Evolutionary conservation across 2,888 invertebrate genomes (phyloP), one percentile per base, ranked within the genome.

Genomic region (Drosophila peninsularis): DNA sequence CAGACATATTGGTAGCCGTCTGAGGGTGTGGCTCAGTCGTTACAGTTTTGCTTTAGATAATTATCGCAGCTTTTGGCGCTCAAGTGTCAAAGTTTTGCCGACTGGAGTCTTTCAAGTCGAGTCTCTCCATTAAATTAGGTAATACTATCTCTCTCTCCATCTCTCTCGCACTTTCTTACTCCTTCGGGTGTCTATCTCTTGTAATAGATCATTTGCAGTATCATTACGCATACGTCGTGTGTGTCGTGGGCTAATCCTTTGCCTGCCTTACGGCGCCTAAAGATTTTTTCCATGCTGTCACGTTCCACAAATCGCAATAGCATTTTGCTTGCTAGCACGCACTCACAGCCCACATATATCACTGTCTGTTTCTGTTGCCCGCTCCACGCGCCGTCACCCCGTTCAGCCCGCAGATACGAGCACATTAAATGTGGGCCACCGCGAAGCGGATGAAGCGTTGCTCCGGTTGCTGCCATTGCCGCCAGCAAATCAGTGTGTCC

Each of bases 151-250:
- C 44, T 19, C 10, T 17, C 30, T 17, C 10, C 2, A 7, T 44
- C 14, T 5, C 3, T 19, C 21, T 36, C 13, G 9, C 19, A 66
- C 63, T 44, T 30, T 45, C 42, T n/a, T n/a, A n/a, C n/a, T n/a
- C n/a, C 37, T 21, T 30, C 42, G n/a, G 27, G 32, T 32, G 55
- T 19, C 19, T 17, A 32, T 57, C 21, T 14, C 41, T 5, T 32
- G 54, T 82, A 73, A 82, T 85, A 76, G 81, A 80, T 83, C 74
- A 83, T 83, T 86, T 86, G 69, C 69, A 73, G 78, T 86, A 76
- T 76, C 83, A 83, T 83, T 86, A 83, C 80, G 74, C 80, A 71
- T 86, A 75, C 71, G 72, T 63, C 71, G 62, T 42, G 61, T 75
- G 57, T 64, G 50, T 55, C 62, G 47, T 27, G 19, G 14, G 78